Evolutionary conservation across 1,140 invertebrate species (phyloP).

Genomic region (Drosophila navojoa): DNA sequence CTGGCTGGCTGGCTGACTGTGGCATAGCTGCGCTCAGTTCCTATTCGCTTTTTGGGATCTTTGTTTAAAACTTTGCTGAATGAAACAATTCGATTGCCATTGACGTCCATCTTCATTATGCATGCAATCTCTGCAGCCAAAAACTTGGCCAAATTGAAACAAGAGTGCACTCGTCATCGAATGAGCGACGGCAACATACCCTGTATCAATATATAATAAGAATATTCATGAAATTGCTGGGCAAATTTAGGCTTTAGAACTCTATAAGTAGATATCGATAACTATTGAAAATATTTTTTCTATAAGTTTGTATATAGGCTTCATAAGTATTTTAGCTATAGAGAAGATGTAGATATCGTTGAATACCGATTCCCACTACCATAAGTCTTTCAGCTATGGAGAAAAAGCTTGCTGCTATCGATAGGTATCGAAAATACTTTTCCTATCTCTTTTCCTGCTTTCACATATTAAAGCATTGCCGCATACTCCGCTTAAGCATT

Average conservation of each 20-base stretch:
- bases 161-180: background rate
- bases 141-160: conserved; percentile 64
- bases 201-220: background rate
- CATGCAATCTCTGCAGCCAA: conserved; percentile 57
- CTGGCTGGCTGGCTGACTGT: background rate
- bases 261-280: no score
- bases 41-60: conserved; percentile 21
- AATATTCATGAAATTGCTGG: no score
- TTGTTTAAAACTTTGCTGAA: conserved; percentile 40
- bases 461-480: background rate
- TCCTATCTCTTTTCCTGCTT: no score
- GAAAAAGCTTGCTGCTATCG: no score
- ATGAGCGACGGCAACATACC: background rate
- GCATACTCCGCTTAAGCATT: background rate
- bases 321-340: no score
- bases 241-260: no score
- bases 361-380: no score
- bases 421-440: no score
- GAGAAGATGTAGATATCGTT: no score
- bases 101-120: conserved; percentile 68
- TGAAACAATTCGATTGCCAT: conserved; percentile 61
- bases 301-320: no score
- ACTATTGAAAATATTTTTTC: no score
- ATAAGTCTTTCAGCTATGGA: no score
- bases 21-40: conserved; percentile 13